Evolutionary conservation across 2,888 invertebrate species (phyloP).

Genomic region (Odontomyia ornata): DNA sequence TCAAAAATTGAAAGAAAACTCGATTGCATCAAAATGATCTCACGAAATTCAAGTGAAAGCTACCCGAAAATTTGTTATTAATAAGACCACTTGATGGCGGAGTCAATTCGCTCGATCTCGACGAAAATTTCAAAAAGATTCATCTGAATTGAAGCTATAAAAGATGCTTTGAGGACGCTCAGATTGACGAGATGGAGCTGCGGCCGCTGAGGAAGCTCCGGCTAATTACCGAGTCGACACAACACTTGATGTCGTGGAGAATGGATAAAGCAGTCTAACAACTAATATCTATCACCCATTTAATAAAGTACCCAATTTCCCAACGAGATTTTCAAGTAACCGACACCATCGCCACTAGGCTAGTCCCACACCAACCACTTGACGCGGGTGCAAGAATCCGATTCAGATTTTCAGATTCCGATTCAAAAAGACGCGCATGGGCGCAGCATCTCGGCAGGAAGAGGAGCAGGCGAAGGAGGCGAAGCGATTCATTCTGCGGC

Average conservation of each 20-base stretch:
- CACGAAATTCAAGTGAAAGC: constrained; percentile 25
- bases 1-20: constrained; percentile 33
- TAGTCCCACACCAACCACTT: neutral
- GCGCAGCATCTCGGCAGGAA: neutral
- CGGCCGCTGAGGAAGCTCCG: neutral
- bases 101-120: neutral
- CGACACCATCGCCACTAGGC: constrained; percentile 18
- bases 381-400: neutral
- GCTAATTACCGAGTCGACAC: constrained; percentile 5
- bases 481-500: neutral
- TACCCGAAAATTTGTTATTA: constrained; percentile 40
- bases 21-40: neutral
- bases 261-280: constrained; percentile 13
- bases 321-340: constrained; percentile 30
- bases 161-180: neutral
- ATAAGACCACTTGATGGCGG: constrained; percentile 31
- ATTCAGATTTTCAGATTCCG: constrained; percentile 1
- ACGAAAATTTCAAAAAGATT: constrained; percentile 17
- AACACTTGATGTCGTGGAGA: neutral
- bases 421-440: constrained; percentile 12
- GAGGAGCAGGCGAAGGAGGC: neutral
- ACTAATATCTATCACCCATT: constrained; percentile 18
- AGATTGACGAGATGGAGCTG: neutral
- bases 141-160: constrained; percentile 17
- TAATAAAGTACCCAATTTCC: constrained; percentile 9